A percentile compares a stretch with the other conserved stretches of the same genome.
Evolutionary conservation across 2,888 invertebrate genomes (phyloP).

Genomic region (Agriotes lineatus): DNA sequence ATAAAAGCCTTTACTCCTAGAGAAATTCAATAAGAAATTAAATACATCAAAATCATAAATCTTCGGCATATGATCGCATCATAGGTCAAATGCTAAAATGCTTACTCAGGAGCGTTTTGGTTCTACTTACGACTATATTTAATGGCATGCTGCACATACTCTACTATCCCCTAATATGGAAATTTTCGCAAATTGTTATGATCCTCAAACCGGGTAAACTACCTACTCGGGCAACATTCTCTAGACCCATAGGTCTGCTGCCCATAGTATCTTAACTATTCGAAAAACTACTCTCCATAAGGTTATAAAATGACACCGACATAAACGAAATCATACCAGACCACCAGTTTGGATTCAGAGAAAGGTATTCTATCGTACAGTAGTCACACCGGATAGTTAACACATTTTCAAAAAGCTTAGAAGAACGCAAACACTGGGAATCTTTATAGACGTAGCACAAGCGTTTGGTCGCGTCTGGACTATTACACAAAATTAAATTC

Average conservation of each 20-base stretch:
- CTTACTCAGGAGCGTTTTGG: too few species aligned
- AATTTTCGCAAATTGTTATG: not conserved
- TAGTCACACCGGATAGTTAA: not conserved
- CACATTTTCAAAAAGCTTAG: not conserved
- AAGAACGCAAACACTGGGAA: not conserved
- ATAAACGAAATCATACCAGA: too few species aligned
- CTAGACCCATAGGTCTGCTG: not conserved
- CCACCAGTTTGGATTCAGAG: not conserved
- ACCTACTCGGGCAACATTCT: too few species aligned
- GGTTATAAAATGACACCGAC: not conserved
- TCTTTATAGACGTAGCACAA: not conserved
- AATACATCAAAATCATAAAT: not conserved
- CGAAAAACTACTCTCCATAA: not conserved
- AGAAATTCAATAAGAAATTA: not conserved
- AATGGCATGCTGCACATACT: too few species aligned
- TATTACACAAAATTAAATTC: not conserved
- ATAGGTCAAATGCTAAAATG: too few species aligned
- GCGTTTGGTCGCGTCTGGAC: not conserved
- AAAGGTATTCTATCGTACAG: not conserved
- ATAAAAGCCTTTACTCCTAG: not conserved
- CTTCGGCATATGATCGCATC: too few species aligned
- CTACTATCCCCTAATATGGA: too few species aligned
- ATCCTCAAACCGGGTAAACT: not conserved
- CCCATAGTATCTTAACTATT: too few species aligned
- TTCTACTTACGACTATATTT: not conserved